Percentiles rank a stretch among this genome's conserved stretches.
Evolutionary conservation across 2,797 vertebrate species (phyloP).

Genomic region (Heliangelus exortis): DNA sequence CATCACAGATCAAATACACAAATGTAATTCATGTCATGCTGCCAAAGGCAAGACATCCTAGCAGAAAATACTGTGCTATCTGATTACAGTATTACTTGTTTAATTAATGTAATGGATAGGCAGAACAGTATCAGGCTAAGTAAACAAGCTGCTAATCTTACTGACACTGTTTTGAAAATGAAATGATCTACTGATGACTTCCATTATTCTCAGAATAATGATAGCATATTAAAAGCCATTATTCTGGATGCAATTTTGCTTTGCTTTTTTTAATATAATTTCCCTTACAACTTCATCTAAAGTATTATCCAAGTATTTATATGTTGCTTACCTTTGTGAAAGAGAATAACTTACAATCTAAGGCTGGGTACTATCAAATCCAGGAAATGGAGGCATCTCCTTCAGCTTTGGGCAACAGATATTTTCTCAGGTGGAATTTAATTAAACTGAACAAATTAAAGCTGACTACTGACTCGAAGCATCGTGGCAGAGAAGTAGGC

Average conservation of each 20-base stretch:
- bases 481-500: background rate
- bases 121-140: background rate
- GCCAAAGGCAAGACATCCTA: background rate
- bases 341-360: background rate
- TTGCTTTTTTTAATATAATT: background rate
- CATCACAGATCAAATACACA: background rate
- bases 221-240: background rate
- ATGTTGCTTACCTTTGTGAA: background rate
- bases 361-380: background rate
- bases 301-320: background rate
- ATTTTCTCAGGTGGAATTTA: constrained; percentile 63
- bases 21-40: background rate
- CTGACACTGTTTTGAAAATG: background rate
- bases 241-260: background rate
- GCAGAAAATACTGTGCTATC: background rate
- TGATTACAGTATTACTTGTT: background rate
- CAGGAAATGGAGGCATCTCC: constrained; percentile 31
- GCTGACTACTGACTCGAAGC: constrained; percentile 41
- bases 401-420: constrained; percentile 1
- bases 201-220: background rate
- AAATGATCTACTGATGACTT: background rate
- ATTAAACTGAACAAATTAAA: constrained; percentile 66
- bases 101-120: background rate
- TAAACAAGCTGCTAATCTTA: constrained; percentile 26
- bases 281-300: background rate